Percentiles rank a stretch among this genome's conserved stretches.
Conservation (phyloP, 2,888 invertebrate species). For the Stomorhina lunata region DNA sequence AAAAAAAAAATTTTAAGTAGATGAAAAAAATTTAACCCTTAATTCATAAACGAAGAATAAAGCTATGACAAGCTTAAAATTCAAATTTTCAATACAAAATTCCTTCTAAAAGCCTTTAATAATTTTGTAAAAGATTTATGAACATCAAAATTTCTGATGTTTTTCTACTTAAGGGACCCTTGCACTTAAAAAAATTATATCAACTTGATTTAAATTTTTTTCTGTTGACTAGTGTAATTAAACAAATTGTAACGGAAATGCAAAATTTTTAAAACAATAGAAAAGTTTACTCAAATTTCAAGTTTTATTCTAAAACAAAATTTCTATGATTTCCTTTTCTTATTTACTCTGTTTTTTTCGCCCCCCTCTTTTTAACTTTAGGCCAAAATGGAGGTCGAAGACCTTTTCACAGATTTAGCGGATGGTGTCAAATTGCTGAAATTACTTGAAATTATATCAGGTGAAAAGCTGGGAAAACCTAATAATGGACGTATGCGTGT, state of each 20-base stretch:
- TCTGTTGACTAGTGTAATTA: no score
- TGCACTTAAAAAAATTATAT: no score
- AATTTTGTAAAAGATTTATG: no score
- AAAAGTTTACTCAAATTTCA: conserved; percentile 33
- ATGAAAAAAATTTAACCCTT: no score
- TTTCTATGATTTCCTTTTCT: background rate
- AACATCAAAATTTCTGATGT: no score
- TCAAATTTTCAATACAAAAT: no score
- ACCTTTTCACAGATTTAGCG: conserved; percentile 96
- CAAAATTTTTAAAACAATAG: conserved; percentile 10
- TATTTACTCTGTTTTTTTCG: background rate
- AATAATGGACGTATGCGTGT: conserved; percentile 98
- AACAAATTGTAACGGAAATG: conserved; percentile 36
- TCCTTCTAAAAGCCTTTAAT: no score
- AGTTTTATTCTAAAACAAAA: conserved; percentile 17
- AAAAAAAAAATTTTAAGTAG: no score
- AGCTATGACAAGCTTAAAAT: no score
- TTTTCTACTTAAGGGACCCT: no score
- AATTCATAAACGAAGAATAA: no score
- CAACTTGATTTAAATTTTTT: conserved; percentile 2
- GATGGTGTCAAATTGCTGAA: conserved; percentile 96
- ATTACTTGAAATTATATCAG: conserved; percentile 98
- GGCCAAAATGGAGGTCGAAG: conserved; percentile 99
- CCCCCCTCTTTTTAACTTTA: conserved; percentile 77
- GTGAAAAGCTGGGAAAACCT: conserved; percentile 97